phyloP scores from a whole-genome alignment of 1,140 invertebrate genomes.

The Drosophila burlai region DNA sequence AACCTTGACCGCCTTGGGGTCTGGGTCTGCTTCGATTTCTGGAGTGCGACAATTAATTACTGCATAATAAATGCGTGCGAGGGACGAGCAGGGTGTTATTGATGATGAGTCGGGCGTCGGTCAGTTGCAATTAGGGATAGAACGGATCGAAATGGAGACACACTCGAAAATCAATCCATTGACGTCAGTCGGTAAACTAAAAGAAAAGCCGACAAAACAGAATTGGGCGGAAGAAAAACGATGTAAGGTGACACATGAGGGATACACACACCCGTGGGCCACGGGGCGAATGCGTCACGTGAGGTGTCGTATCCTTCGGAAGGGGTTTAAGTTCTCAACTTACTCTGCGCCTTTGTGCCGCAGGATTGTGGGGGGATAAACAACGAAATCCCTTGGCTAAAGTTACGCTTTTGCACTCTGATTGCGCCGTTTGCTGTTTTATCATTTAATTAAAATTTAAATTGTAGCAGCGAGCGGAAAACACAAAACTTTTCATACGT shows the following conservation, averaged over 20 bases:
- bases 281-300: constrained; percentile 49
- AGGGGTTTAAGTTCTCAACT: constrained; percentile 54
- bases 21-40: constrained; percentile 9
- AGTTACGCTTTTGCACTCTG: constrained; percentile 47
- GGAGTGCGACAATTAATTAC: constrained; percentile 62
- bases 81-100: constrained; percentile 4
- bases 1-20: constrained; percentile 43
- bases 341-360: constrained; percentile 32
- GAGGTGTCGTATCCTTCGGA: constrained; percentile 32
- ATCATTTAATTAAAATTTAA: constrained; percentile 77
- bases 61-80: constrained; percentile 71
- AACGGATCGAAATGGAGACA: constrained; percentile 22
- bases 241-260: constrained; percentile 32
- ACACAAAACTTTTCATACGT: constrained; percentile 21
- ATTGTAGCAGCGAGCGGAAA: constrained; percentile 32
- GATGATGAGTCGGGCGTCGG: constrained; percentile 49
- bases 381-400: constrained; percentile 22
- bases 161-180: constrained; percentile 74
- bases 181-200: constrained; percentile 61
- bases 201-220: constrained; percentile 16
- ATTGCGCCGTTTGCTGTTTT: constrained; percentile 53
- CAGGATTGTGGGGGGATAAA: constrained; percentile 8
- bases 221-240: constrained; percentile 27
- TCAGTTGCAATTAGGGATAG: constrained; percentile 52
- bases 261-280: constrained; percentile 34